Conservation (phyloP, 2,113 vertebrate species). For the Pandion haliaetus region DNA sequence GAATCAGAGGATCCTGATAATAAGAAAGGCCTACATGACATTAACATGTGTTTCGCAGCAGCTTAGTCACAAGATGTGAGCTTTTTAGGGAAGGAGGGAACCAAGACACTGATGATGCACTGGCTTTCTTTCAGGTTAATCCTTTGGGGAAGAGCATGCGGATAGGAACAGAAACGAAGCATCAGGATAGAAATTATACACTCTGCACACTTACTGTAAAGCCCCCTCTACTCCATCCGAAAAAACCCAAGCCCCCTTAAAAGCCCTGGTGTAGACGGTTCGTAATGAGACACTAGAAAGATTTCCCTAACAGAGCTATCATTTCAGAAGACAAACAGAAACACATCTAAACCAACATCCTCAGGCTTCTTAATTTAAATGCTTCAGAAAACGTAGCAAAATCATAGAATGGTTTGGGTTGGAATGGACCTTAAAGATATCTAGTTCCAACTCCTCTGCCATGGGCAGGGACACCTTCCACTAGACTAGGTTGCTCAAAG, state of each 20-base stretch:
- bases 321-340: not conserved
- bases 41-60: not conserved
- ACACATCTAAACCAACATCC: not conserved
- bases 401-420: not conserved
- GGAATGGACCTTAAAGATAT: too few relatives aligned
- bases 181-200: not conserved
- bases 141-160: not conserved
- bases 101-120: not conserved
- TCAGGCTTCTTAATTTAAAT: not conserved
- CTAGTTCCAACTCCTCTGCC: too few relatives aligned
- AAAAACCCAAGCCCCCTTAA: not conserved
- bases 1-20: not conserved
- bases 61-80: not conserved
- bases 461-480: too few relatives aligned
- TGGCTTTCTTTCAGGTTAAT: not conserved
- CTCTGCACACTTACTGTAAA: not conserved
- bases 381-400: not conserved
- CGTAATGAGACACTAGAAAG: not conserved
- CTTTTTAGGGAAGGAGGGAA: not conserved
- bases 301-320: not conserved
- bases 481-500: too few relatives aligned
- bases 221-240: not conserved
- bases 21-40: not conserved
- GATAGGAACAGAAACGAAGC: not conserved
- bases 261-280: not conserved